Evolutionary conservation across 53 echinoderm and acorn worm species (phyloP).

Genomic region (Echinometra lucunter): DNA sequence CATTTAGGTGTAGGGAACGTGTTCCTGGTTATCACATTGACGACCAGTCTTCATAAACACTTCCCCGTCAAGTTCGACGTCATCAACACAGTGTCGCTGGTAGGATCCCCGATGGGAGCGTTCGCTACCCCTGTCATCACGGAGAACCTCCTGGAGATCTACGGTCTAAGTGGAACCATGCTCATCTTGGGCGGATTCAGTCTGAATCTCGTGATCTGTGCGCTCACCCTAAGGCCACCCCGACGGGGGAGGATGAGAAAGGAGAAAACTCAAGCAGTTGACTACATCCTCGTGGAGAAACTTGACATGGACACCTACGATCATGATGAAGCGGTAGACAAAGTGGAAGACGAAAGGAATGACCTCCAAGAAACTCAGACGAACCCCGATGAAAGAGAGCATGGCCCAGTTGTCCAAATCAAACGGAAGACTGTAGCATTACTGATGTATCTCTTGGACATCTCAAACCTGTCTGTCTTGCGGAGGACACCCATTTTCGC

Average conservation of each 20-base stretch:
- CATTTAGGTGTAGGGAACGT: neutral
- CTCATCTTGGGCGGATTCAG: neutral
- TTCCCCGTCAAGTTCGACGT: constrained; percentile 9
- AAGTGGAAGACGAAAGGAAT: neutral
- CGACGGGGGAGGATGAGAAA: neutral
- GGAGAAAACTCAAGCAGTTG: neutral
- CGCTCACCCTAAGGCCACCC: neutral
- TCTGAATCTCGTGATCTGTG: neutral
- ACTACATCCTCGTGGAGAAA: neutral
- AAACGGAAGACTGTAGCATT: neutral
- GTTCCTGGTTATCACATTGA: neutral
- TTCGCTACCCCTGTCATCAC: neutral
- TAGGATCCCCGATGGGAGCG: neutral
- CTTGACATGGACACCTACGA: neutral
- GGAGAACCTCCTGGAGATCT: constrained; percentile 12
- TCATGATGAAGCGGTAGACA: neutral
- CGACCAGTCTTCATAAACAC: neutral
- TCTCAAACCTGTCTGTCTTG: constrained; percentile 19
- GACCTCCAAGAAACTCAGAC: neutral
- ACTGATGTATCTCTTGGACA: neutral
- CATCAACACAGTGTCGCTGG: constrained; percentile 32
- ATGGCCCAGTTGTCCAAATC: neutral
- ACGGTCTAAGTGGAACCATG: constrained; percentile 20
- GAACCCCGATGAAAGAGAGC: neutral
- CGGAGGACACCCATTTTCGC: neutral